Conservation (phyloP, 2,888 invertebrate species). For the Drosophila picticornis region DNA sequence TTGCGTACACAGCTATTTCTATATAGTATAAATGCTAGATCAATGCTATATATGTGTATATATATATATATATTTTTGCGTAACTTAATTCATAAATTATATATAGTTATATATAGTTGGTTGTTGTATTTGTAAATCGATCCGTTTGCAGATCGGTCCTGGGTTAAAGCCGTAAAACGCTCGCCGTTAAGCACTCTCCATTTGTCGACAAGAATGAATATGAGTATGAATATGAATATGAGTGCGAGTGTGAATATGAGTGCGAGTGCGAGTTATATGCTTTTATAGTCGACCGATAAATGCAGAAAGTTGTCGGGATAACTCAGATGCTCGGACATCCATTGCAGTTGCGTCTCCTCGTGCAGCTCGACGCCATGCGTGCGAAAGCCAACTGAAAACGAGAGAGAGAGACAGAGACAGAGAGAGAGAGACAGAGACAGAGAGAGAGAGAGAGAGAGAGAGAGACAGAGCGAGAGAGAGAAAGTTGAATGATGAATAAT, state of each 20-base stretch:
- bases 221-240: not conserved
- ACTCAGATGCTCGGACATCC: slow-evolving; percentile 98
- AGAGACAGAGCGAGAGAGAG: not conserved
- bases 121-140: slow-evolving; percentile 37
- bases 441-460: not conserved
- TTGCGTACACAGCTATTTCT: not conserved
- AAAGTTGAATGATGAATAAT: not conserved
- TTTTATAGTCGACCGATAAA: slow-evolving; percentile 87
- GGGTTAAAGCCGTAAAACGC: slow-evolving; percentile 25
- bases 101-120: slow-evolving; percentile 24
- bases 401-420: not conserved
- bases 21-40: slow-evolving; percentile 21
- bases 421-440: not conserved
- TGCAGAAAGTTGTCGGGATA: slow-evolving; percentile 99
- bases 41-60: slow-evolving; percentile 41
- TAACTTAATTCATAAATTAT: slow-evolving; percentile 45
- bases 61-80: slow-evolving; percentile 44
- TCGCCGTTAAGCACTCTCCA: slow-evolving; percentile 9
- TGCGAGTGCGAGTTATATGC: slow-evolving; percentile 43
- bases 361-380: slow-evolving; percentile 97
- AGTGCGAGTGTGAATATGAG: rapidly evolving
- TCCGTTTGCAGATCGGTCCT: slow-evolving; percentile 40
- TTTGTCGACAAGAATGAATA: not conserved
- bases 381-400: slow-evolving; percentile 89
- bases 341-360: slow-evolving; percentile 95